phyloP scores from a whole-genome alignment of 2,113 vertebrate genomes.

The Perca flavescens region DNA sequence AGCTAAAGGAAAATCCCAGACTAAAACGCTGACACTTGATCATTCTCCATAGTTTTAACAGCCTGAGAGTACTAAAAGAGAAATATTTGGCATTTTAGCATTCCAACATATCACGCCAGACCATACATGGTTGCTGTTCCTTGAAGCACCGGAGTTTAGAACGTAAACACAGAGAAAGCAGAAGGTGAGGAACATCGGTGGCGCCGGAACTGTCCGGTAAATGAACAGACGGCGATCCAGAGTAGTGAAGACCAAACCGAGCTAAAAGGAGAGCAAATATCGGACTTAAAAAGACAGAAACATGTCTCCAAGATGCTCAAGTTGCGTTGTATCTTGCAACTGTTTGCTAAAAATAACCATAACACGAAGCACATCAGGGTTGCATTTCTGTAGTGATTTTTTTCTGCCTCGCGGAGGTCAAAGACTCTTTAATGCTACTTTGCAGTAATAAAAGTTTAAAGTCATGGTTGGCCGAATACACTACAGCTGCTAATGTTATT shows the following conservation, averaged over 20 bases:
- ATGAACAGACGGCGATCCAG: too few relatives aligned
- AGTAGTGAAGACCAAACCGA: neutral
- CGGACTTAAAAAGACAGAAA: too few relatives aligned
- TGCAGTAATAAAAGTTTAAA: neutral
- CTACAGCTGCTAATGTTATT: neutral
- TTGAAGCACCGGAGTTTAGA: neutral
- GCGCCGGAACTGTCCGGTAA: too few relatives aligned
- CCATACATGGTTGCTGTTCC: neutral
- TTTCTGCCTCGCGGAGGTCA: too few relatives aligned
- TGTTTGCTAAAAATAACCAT: too few relatives aligned
- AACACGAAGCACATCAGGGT: too few relatives aligned
- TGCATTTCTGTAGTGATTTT: too few relatives aligned
- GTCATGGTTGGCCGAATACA: neutral
- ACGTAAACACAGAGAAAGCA: too few relatives aligned
- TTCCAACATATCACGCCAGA: too few relatives aligned
- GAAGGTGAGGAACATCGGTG: too few relatives aligned
- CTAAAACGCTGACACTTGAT: constrained; percentile 9
- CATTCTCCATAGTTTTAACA: neutral
- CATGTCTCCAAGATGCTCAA: too few relatives aligned
- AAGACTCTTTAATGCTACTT: neutral
- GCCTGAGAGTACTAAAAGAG: neutral
- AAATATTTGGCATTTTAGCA: neutral
- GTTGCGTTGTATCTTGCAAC: too few relatives aligned
- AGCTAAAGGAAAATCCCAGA: neutral
- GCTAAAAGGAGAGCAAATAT: neutral